phyloP scores from a whole-genome alignment of 2,797 vertebrate genomes.

The Sternarchorhynchus goeldii region DNA sequence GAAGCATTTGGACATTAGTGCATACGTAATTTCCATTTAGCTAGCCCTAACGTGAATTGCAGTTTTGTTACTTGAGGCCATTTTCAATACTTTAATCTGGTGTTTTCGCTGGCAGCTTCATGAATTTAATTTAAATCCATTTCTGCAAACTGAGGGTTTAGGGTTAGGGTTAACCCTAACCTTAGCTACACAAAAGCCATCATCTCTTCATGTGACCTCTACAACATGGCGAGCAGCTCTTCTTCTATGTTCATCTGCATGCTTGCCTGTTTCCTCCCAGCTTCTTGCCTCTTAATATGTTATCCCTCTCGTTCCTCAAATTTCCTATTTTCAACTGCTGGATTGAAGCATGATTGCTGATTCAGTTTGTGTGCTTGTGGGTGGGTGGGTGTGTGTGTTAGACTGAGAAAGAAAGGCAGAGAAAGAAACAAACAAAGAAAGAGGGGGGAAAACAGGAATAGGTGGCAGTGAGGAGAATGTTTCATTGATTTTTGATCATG shows the following conservation, averaged over 20 bases:
- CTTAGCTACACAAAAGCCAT: background rate
- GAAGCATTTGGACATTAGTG: conserved; percentile 5
- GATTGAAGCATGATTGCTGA: conserved; percentile 20
- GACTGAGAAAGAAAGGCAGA: background rate
- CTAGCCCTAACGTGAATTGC: background rate
- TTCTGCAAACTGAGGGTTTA: background rate
- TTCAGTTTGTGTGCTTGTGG: background rate
- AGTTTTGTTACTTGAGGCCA: background rate
- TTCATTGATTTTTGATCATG: conserved; percentile 30
- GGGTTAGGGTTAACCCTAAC: too few species aligned
- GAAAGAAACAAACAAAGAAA: background rate
- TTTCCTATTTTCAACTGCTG: background rate
- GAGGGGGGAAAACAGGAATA: background rate
- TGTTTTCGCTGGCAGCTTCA: background rate
- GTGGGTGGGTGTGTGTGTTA: background rate
- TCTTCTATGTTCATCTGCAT: background rate
- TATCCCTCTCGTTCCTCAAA: conserved; percentile 17
- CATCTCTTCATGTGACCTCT: background rate
- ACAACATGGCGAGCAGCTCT: background rate
- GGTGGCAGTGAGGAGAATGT: conserved; percentile 12
- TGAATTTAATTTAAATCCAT: background rate
- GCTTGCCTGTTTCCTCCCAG: background rate
- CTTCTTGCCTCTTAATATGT: conserved; percentile 4
- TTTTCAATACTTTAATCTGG: background rate
- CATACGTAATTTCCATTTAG: background rate